These are phyloP conservation scores for Sylvicola fuscatus DNA, from an alignment of 2,888 invertebrate genomes.

Conservation along the genomic window DNA sequence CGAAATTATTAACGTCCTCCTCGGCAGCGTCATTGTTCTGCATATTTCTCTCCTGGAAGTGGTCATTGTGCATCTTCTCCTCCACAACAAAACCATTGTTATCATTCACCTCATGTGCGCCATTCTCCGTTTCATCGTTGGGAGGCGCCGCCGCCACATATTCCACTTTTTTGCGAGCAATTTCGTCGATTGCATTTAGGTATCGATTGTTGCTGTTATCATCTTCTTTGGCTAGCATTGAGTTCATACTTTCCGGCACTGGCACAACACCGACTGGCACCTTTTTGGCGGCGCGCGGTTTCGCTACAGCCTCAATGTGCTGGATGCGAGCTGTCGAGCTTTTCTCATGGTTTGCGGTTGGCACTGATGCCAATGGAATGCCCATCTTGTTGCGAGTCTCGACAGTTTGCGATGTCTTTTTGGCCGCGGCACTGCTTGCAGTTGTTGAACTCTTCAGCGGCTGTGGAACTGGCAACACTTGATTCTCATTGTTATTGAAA, in stretches of 20 bases:
- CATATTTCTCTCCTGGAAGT: slow-evolving; percentile 6
- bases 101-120: slow-evolving; percentile 23
- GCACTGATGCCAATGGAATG: slow-evolving; percentile 1
- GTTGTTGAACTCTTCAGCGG: slow-evolving; percentile 14
- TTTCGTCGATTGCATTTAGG: slow-evolving; percentile 17
- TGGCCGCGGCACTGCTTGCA: slow-evolving; percentile 4
- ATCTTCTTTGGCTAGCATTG: slow-evolving; percentile 12
- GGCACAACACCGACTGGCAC: slow-evolving; percentile 21
- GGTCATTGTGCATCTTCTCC: slow-evolving; percentile 8
- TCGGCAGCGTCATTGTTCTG: slow-evolving; percentile 16
- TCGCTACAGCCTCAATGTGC: no score
- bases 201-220: slow-evolving; percentile 12
- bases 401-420: background rate
- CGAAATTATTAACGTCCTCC: slow-evolving; percentile 17
- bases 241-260: slow-evolving; percentile 22
- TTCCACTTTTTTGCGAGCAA: slow-evolving; percentile 5
- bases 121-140: slow-evolving; percentile 17
- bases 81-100: slow-evolving; percentile 17
- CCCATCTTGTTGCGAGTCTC: background rate
- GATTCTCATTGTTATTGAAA: slow-evolving; percentile 2
- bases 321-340: no score
- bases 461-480: slow-evolving; percentile 14
- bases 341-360: background rate
- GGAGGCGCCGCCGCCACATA: no score
- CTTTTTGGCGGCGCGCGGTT: slow-evolving; percentile 11